Percentiles rank a stretch among this genome's conserved stretches.
phyloP scores from a whole-genome alignment of 2,888 invertebrate genomes.

The Trachelus stipa region DNA sequence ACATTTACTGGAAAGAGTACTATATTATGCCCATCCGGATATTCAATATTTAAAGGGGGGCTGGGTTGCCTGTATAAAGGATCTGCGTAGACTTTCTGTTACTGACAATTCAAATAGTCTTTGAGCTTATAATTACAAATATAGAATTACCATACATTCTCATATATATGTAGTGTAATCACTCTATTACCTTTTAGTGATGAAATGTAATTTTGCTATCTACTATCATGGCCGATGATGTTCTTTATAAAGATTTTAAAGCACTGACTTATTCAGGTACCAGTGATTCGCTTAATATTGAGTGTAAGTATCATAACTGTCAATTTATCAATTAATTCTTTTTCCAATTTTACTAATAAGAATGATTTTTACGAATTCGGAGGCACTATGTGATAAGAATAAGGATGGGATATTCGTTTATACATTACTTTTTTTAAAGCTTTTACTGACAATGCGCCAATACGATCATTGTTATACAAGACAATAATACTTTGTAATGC shows the following conservation, averaged over 20 bases:
- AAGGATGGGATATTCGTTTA: not conserved
- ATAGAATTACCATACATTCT: not conserved
- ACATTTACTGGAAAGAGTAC: not conserved
- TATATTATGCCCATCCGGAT: not conserved
- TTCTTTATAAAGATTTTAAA: not conserved
- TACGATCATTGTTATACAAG: not conserved
- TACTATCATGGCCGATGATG: too few relatives aligned
- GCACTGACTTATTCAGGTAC: not conserved
- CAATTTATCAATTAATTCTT: not conserved
- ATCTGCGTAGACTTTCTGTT: not conserved
- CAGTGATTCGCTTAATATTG: not conserved
- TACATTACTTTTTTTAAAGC: not conserved
- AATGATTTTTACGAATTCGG: not conserved
- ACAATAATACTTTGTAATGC: not conserved
- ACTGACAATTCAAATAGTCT: not conserved
- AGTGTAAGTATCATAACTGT: not conserved
- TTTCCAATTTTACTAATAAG: not conserved
- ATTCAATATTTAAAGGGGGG: not conserved
- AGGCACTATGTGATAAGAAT: too few relatives aligned
- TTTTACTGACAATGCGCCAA: not conserved
- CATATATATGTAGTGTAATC: not conserved
- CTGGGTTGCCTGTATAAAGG: not conserved
- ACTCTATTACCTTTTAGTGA: not conserved
- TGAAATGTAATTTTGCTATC: too few relatives aligned
- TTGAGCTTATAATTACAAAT: not conserved